These are phyloP conservation scores for Athene cunicularia DNA, from an alignment of 2,113 vertebrate genomes.

Conservation along the genomic window DNA sequence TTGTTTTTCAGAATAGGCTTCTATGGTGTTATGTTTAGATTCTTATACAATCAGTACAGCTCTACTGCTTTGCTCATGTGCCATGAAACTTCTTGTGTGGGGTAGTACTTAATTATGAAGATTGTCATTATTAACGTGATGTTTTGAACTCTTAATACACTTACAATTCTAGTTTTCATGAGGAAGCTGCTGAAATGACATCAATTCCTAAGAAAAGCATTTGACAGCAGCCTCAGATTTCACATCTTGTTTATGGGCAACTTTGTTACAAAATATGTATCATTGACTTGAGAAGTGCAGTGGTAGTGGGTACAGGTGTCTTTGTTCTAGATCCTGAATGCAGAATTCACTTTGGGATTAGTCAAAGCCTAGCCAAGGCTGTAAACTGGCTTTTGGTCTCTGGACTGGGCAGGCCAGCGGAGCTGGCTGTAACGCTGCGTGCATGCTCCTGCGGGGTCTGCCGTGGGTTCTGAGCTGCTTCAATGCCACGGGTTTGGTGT, in stretches of 20 bases:
- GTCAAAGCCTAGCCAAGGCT: neutral
- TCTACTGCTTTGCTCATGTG: neutral
- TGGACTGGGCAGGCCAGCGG: neutral
- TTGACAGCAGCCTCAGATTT: neutral
- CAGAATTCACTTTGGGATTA: neutral
- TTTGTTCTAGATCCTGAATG: neutral
- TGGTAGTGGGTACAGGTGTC: neutral
- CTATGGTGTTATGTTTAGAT: neutral
- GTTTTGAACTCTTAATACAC: neutral
- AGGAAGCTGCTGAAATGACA: neutral
- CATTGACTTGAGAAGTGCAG: neutral
- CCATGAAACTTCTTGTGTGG: neutral
- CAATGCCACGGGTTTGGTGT: neutral
- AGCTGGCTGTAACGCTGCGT: fast-evolving
- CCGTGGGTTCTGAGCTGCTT: neutral
- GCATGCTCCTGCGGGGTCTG: neutral
- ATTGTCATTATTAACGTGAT: neutral
- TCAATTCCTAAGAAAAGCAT: neutral
- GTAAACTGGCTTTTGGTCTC: neutral
- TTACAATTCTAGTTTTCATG: neutral
- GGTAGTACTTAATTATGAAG: neutral
- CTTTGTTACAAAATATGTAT: neutral
- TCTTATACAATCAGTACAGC: neutral
- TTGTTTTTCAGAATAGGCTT: neutral
- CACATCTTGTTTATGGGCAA: neutral